Evolutionary conservation across 2,113 vertebrate species (phyloP), one percentile per base, ranked within the genome.

Genomic region (Mesitornis unicolor): DNA sequence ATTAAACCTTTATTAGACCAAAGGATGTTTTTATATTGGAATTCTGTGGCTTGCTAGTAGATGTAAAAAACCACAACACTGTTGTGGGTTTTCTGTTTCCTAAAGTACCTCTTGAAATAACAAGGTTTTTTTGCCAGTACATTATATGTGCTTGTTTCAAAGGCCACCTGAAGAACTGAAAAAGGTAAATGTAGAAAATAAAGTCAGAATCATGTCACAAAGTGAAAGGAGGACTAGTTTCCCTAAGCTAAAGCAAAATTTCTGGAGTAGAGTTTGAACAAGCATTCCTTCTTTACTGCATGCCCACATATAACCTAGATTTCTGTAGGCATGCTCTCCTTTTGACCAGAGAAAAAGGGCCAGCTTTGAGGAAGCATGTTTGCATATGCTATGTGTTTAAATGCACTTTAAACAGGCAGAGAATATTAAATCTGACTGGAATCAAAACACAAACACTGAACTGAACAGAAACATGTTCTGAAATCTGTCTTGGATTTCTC

Each of bases 1-100:
- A 93, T 96, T 92, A 94, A 96, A 83, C 47, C 50, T 59, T 87
- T 80, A 38, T 85, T 67, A 36, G 83, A 48, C 54, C 33, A 80
- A 68, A 83, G 54, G 13, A 42, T 56, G 76, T 15, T 56, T 95
- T 54, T 42, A 26, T 57, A 64, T 75, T 69, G 61, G 73, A 54
- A 56, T 19, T 70, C 31, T 54, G 40, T 57, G 51, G 19, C 68
- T 81, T 28, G 64, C 38, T 67, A 64, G 13, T 17, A 42, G 43
- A 31, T 15, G 2, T 50, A 17, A 57, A 85, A n/a, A 87, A 45
- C 1, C 10, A n/a, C 50, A 38, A 12, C 10, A 19, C 0, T 28
- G 16, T 4, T 63, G 43, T 4, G 5, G n/a, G 29, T 25, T 53
- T 45, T 88, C n/a, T 43, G 26, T 59, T 85, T 86, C 59, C 40